Evolutionary conservation across 1,140 invertebrate species (phyloP).

Genomic region (Orchesella cincta): DNA sequence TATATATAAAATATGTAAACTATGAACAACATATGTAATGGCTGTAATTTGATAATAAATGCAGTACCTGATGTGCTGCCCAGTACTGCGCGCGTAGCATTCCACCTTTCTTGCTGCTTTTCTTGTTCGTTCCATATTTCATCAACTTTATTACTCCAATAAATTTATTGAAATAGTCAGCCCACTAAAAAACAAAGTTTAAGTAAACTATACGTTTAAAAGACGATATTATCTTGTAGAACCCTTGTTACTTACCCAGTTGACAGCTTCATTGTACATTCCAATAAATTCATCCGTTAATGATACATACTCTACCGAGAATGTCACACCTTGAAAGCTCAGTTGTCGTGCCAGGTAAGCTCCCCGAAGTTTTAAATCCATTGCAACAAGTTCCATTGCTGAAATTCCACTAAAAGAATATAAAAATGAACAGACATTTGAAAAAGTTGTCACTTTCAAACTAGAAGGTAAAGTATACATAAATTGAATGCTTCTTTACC

Average conservation of each 20-base stretch:
- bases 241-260: conserved; percentile 70
- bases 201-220: conserved; percentile 32
- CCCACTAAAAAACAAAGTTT: conserved; percentile 66
- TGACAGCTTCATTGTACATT: conserved; percentile 91
- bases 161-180: conserved; percentile 91
- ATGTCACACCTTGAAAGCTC: conserved; percentile 93
- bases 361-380: conserved; percentile 99
- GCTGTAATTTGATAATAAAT: too few relatives aligned
- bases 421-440: conserved; percentile 43
- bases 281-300: conserved; percentile 82
- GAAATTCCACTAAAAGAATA: conserved; percentile 90
- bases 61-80: conserved; percentile 99
- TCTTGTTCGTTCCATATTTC: conserved; percentile 86
- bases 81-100: conserved; percentile 96
- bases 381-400: conserved; percentile 99
- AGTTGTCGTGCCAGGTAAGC: conserved; percentile 98
- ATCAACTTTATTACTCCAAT: conserved; percentile 92
- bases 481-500: conserved; percentile 58
- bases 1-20: too few relatives aligned
- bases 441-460: conserved; percentile 19
- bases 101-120: conserved; percentile 89
- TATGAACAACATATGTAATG: too few relatives aligned
- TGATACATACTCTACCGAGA: conserved; percentile 95
- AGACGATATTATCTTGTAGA: neutral
- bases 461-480: neutral